Base-by-base conservation (phyloP, 2,888 invertebrate genomes). In the Villa cingulata region DNA sequence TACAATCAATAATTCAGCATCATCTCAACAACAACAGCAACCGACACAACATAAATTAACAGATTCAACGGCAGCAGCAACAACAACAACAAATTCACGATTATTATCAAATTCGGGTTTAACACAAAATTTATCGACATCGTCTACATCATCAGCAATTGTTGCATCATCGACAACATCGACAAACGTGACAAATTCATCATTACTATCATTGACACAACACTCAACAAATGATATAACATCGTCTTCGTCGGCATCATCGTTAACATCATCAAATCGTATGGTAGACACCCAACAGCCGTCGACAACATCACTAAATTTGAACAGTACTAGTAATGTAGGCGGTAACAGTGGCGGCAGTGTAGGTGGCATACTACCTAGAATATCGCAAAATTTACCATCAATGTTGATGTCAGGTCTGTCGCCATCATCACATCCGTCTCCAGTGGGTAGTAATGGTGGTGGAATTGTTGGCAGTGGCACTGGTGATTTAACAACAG, bases 301-400 rank as follows among this genome's bases (percentile, higher is more conserved):
- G 2, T 32, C 29, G 37, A 43, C 48, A 29, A 15, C 40, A 20
- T 20, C 48, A 23, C 37, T 53, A 39, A 50, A 44, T 45, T 18
- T 39, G 29, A 50, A 37, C 41, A 46, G 34, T 46, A 47, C 15
- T 54, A 37, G 41, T 44, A 38, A 12, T 32, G 29, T 32, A 9
- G 34, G 41, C 18, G 48, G 51, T 47, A 45, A 39, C 48, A 46
- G 51, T 50, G 48, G 85, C 45, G 42, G 46, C 20, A 41, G 46
- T 39, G 43, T n/a, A 46, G 23, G 27, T 38, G 16, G 46, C 43
- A 46, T 64, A 64, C n/a, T n/a, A 45, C 38, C 27, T 18, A 16
- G 19, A 34, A 20, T 27, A 29, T 20, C 23, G 19, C n/a, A 34
- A 36, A 46, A 23, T 23, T 34, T 48, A 48, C 40, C 53, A 39